phyloP scores from a whole-genome alignment of 2,888 invertebrate genomes.

The Sphaerophoria rueppellii region DNA sequence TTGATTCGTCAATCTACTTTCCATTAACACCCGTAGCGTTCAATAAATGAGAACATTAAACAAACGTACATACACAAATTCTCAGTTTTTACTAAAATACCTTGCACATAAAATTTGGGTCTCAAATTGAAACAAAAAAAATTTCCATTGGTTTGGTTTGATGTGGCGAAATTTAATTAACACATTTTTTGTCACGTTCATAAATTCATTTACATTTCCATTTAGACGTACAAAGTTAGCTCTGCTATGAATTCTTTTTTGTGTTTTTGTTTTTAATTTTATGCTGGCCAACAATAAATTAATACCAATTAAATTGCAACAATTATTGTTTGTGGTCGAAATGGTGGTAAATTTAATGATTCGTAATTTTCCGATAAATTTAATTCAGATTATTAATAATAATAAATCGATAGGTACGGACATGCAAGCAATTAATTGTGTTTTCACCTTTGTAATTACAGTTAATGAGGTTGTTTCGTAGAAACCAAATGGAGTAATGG shows the following conservation, averaged over 20 bases:
- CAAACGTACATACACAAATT: background rate
- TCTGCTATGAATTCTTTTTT: background rate
- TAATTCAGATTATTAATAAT: slow-evolving; percentile 45
- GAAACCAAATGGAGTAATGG: background rate
- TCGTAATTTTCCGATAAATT: slow-evolving; percentile 61
- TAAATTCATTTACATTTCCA: background rate
- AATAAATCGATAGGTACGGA: slow-evolving; percentile 29
- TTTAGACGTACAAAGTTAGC: slow-evolving; percentile 20
- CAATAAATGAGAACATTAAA: too few species aligned
- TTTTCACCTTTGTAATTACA: slow-evolving; percentile 36
- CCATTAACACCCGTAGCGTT: too few species aligned
- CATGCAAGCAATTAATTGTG: slow-evolving; percentile 28
- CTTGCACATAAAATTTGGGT: background rate
- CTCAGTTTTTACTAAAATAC: background rate
- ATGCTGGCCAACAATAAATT: slow-evolving; percentile 20
- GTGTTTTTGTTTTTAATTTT: too few species aligned
- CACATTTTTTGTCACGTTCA: slow-evolving; percentile 19
- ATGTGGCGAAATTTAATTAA: slow-evolving; percentile 47
- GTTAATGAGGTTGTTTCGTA: slow-evolving; percentile 24
- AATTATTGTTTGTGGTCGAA: slow-evolving; percentile 45
- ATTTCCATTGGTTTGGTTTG: slow-evolving; percentile 1
- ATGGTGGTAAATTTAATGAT: slow-evolving; percentile 57
- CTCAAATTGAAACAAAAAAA: slow-evolving; percentile 15
- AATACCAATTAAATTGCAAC: slow-evolving; percentile 50
- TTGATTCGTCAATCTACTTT: too few species aligned